Conservation (phyloP, 1,140 invertebrate species). For the Trissolcus basalis region DNA sequence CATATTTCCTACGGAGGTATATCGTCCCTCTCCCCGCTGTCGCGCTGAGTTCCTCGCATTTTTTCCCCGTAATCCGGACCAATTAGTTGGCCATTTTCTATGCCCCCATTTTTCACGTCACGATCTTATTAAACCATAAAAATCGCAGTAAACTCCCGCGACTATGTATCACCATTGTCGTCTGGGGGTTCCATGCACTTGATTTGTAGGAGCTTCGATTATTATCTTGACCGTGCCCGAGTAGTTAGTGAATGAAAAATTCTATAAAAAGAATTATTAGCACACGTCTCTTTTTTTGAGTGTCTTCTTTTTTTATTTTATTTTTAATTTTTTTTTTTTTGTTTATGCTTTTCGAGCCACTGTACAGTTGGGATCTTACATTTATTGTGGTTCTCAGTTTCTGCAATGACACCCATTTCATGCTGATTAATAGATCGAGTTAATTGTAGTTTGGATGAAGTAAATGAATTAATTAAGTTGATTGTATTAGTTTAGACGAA, state of each 20-base stretch:
- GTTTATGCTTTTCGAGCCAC: too few relatives aligned
- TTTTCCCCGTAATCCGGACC: constrained; percentile 22
- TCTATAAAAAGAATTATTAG: too few relatives aligned
- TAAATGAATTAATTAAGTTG: too few relatives aligned
- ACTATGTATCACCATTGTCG: constrained; percentile 17
- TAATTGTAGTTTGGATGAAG: too few relatives aligned
- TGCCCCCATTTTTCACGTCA: background rate
- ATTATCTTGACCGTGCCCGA: background rate
- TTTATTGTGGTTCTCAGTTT: too few relatives aligned
- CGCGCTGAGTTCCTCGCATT: background rate
- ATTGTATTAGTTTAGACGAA: too few relatives aligned
- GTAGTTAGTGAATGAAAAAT: background rate
- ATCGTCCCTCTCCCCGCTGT: background rate
- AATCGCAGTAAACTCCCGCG: constrained; percentile 6
- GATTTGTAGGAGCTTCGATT: constrained; percentile 1
- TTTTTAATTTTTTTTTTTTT: too few relatives aligned
- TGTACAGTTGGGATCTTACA: too few relatives aligned
- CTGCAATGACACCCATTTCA: too few relatives aligned
- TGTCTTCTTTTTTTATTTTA: too few relatives aligned
- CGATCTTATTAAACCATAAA: constrained; percentile 33
- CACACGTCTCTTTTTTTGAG: too few relatives aligned
- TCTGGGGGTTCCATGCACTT: constrained; percentile 1
- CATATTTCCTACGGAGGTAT: constrained; percentile 21
- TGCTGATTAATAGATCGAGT: too few relatives aligned
- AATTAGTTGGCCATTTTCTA: constrained; percentile 29